Evolutionary conservation across 2,797 vertebrate genomes (phyloP), one percentile per base, ranked within the genome.

Genomic region (Sternotherus odoratus): DNA sequence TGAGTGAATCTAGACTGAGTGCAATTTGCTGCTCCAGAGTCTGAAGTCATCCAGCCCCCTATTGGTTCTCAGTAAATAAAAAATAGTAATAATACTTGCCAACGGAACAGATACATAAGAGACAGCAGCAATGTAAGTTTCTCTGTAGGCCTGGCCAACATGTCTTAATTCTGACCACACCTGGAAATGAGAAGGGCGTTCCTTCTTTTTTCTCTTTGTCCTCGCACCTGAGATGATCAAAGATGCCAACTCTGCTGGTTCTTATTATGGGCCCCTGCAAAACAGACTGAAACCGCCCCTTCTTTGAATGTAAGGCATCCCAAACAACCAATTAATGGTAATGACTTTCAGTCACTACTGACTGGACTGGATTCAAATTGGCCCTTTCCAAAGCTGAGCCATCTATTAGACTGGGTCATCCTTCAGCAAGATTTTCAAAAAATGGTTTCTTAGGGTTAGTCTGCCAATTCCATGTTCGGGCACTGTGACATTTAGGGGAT

Each of bases 1-100:
- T 57, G 2, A 2, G 21, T 43, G 72, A 72, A 79, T 88, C 74
- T 87, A 69, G 12, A 69, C 57, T 51, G 87, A 78, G 24, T 21
- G 63, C 6, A 83, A 85, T 90, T 86, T 86, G n/a, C 30, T 43
- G 50, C 84, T 17, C 5, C 30, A 63, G 88, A 87, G 91, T 86
- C 43, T 23, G 81, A 90, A 36, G 53, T 49, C 57, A 66, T 74
- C 5, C 53, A 91, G 53, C 75, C n/a, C 56, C 43, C 21, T 53
- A 33, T 9, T 89, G 63, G 28, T 39, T 72, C 46, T 81, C 24
- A 79, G 81, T 91, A 90, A 79, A 83, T 8, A 83, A 16, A 6
- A 26, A 39, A 39, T 69, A 39, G 39, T 48, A 75, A 46, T 28
- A 33, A 2, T 53, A 5, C 50, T 83, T 57, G 4, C 54, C 26